phyloP scores from a whole-genome alignment of 2,888 invertebrate species.

The Spialia ferax region DNA sequence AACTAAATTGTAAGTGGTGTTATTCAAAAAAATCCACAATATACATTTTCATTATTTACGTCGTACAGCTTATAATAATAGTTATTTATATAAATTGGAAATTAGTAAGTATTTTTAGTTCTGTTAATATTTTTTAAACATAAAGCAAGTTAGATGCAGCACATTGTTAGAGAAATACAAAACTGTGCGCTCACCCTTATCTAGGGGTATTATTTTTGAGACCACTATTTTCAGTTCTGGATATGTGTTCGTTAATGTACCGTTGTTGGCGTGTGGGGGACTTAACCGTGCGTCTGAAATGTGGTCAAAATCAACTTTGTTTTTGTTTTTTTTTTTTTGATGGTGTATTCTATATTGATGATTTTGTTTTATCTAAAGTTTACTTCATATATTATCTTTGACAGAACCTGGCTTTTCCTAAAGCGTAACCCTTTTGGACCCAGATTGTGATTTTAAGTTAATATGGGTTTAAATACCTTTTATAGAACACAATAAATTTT shows the following conservation, averaged over 20 bases:
- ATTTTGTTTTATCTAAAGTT: background rate
- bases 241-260: constrained; percentile 58
- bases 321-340: no score
- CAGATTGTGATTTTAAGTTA: no score
- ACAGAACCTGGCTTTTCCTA: no score
- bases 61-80: no score
- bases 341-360: background rate
- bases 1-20: no score
- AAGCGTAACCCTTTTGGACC: no score
- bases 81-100: no score
- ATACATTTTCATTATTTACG: no score
- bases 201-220: constrained; percentile 75
- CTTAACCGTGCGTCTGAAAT: constrained; percentile 56
- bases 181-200: constrained; percentile 56
- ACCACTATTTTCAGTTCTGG: constrained; percentile 81
- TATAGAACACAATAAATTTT: no score
- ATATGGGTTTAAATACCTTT: no score
- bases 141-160: constrained; percentile 15
- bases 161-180: constrained; percentile 18
- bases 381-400: background rate
- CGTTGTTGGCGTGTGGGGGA: constrained; percentile 59
- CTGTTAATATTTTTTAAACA: background rate
- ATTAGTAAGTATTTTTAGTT: background rate
- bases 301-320: constrained; percentile 20
- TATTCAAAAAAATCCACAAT: no score